Percentiles rank a stretch among this genome's conserved stretches.
These are phyloP conservation scores for Brienomyrus brachyistius DNA, from an alignment of 2,113 vertebrate species.

Conservation along the genomic window DNA sequence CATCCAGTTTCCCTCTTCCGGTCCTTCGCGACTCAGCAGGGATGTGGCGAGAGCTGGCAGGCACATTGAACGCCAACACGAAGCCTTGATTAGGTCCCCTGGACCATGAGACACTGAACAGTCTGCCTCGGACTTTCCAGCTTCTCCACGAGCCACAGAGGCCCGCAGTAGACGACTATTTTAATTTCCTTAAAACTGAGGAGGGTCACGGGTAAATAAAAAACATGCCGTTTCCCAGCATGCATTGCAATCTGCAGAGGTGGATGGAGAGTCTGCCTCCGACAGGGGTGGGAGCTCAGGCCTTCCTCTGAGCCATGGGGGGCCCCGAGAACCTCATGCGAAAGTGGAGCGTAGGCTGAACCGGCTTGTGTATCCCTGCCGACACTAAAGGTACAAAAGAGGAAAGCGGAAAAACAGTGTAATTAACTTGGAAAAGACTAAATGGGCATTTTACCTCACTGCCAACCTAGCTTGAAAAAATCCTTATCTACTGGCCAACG, in stretches of 20 bases:
- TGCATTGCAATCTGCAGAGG: neutral
- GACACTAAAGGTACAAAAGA: neutral
- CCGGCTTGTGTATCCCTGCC: neutral
- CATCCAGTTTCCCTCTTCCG: neutral
- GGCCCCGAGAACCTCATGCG: neutral
- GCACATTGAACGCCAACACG: neutral
- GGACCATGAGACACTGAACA: conserved; percentile 41
- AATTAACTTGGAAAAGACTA: neutral
- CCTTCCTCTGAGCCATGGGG: neutral
- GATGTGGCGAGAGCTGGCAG: neutral
- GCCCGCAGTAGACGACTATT: neutral
- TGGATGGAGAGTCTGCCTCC: neutral
- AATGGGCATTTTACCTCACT: neutral
- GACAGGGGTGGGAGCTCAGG: neutral
- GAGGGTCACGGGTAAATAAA: neutral
- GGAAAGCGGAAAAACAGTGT: neutral
- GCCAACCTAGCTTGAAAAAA: neutral
- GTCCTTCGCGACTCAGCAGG: neutral
- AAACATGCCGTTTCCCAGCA: neutral
- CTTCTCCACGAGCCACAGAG: neutral
- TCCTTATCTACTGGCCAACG: neutral
- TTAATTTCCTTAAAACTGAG: neutral
- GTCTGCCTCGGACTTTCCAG: neutral
- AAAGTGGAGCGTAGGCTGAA: neutral
- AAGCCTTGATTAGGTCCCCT: conserved; percentile 27